Evolutionary conservation across 2,888 invertebrate genomes (phyloP), one percentile per base, ranked within the genome.

Genomic region (Muschampia plurimacula): DNA sequence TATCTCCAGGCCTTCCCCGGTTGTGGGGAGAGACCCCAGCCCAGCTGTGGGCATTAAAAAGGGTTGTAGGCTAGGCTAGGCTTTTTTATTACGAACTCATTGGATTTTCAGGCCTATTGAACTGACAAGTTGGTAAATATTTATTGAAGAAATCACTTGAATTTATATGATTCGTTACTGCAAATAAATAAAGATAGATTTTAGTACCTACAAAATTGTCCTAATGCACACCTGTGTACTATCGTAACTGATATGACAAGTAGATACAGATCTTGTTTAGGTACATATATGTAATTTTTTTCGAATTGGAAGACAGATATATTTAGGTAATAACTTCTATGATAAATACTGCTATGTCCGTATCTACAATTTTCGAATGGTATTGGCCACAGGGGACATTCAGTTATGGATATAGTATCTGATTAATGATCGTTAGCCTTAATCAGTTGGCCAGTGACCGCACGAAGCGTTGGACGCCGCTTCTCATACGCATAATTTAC

Each of bases 401-500:
- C 86, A 89, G 89, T 90, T 84, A 84, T 83, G 84, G 81, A 72
- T 74, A 80, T 82, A 62, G 82, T 86, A 87, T 87, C 86, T 90
- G 89, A 91, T 92, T 89, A 89, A 84, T 84, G 84, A 90, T 89
- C 86, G 85, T 89, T 89, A 84, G 83, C 80, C 76, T 81, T 86
- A 88, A 91, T 90, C 90, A 93, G 92, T 93, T 84, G 88, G 86
- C 80, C 88, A 87, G 83, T 85, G 89, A 89, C 87, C 88, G 88
- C 85, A 77, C 79, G 75, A 77, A 77, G 81, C 77, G 79, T 74
- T 77, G 83, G 80, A 80, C 88, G 86, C 81, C 73, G 67, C 65
- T 36, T 63, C 62, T 59, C 74, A 57, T 22, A 49, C 77, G 73
- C 70, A 72, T 67, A 28, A 75, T 71, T 55, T 41, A 74, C 76